A percentile compares a stretch with the other conserved stretches of the same genome.
Evolutionary conservation across 2,113 vertebrate species (phyloP).

Genomic region (Vombatus ursinus): DNA sequence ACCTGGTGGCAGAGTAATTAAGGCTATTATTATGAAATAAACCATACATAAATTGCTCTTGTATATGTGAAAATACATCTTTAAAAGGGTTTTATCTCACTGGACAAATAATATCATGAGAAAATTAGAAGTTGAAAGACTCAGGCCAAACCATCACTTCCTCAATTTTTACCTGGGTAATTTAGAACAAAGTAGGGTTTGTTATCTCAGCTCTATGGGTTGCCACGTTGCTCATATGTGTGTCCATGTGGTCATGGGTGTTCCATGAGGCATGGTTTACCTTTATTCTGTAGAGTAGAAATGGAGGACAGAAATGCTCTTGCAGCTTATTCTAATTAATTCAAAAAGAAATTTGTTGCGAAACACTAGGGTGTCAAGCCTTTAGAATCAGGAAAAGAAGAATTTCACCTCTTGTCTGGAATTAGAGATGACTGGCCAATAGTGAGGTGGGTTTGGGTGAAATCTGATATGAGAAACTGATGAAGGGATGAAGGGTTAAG

Average conservation of each 20-base stretch:
- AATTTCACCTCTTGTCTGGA: background rate
- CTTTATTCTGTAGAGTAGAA: background rate
- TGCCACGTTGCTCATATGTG: background rate
- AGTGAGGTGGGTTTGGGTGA: background rate
- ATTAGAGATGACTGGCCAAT: background rate
- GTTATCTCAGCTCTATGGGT: background rate
- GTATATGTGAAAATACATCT: conserved; percentile 34
- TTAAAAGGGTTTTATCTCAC: conserved; percentile 23
- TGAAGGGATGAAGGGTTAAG: background rate
- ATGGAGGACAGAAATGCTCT: no score
- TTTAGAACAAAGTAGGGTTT: background rate
- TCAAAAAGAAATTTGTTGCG: background rate
- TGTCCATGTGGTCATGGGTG: background rate
- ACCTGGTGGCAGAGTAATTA: conserved; percentile 35
- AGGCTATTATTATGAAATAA: conserved; percentile 50
- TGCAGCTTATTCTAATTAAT: background rate
- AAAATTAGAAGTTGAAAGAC: background rate
- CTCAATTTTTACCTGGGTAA: background rate
- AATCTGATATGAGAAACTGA: background rate
- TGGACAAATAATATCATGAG: conserved; percentile 12
- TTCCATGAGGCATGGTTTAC: background rate
- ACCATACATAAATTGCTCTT: conserved; percentile 21
- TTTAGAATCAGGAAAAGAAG: background rate
- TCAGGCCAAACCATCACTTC: background rate
- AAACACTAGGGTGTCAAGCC: background rate